Base-by-base conservation (phyloP, 2,113 vertebrate genomes). In the Chloropsis cyanopogon region DNA sequence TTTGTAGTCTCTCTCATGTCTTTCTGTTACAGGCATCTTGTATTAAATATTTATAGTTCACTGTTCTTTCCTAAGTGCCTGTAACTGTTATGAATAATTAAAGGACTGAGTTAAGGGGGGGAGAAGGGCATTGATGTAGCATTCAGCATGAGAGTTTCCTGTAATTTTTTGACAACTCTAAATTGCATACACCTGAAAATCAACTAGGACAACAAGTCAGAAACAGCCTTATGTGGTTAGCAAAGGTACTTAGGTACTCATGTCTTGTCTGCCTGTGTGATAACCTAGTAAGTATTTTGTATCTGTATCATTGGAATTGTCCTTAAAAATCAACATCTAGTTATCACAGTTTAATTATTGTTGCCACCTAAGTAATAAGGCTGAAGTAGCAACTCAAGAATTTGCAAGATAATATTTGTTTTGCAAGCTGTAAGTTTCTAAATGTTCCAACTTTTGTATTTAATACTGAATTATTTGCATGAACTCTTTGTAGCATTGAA, bases 31-130 rank as follows among this genome's bases (percentile, higher is more conserved):
- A 91, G 26, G 59, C 86, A 68, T 83, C 71, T 75, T 59, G 10
- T 91, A 90, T 95, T 90, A 96, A 94, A 96, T 92, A 95, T 97
- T 97, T 88, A 96, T 90, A 76, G 33, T 41, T 95, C 92, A 28
- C 85, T 93, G 69, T 94, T 96, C 59, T 80, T 95, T 93, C 93
- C 88, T 92, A 96, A 96, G 93, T 95, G 93, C 90, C 81, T 86
- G 53, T 92, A 90, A 90, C 49, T 94, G 82, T 73, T 86, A 84
- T 93, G 91, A 97, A 96, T 97, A 90, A 95, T 94, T 91, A 94
- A 96, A 92, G 63, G 72, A 73, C 39, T 79, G 50, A 96, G 78
- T 92, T 88, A 95, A 96, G 57, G 86, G 63, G 31, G 29, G 59
- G 72, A 84, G 68, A 78, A 91, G 22, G 57, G 79, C 82, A 54